These are phyloP conservation scores for Meteorus colon DNA, from an alignment of 2,888 invertebrate genomes.

Conservation along the genomic window DNA sequence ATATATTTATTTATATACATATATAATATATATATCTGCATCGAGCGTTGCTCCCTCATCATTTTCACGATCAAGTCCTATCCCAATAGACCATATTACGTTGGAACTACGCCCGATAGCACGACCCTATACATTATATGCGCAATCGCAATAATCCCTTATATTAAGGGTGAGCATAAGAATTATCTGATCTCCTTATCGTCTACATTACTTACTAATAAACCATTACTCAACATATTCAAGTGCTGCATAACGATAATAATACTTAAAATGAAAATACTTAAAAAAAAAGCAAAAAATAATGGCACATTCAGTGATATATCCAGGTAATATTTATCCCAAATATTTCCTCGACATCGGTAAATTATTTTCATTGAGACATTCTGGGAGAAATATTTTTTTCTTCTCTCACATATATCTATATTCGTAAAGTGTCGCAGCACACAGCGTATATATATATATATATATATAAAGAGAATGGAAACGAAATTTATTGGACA, in stretches of 20 bases:
- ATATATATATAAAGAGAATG: constrained; percentile 5
- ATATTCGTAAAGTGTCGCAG: not conserved
- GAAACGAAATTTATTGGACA: constrained; percentile 11
- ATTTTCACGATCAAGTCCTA: constrained; percentile 46
- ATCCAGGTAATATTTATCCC: not conserved
- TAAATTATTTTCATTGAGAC: not conserved
- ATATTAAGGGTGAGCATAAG: not conserved
- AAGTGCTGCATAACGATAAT: not conserved
- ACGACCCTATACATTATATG: constrained; percentile 11
- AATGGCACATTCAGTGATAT: not conserved
- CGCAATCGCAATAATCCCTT: constrained; percentile 41
- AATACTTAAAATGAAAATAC: not conserved
- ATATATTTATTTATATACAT: not conserved
- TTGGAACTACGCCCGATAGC: constrained; percentile 1
- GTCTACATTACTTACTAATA: constrained; percentile 8
- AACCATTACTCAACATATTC: not conserved
- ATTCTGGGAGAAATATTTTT: not conserved
- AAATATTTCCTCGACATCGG: not conserved
- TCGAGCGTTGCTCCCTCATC: constrained; percentile 40
- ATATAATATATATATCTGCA: not conserved
- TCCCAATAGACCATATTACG: constrained; percentile 42
- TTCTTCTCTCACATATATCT: not conserved
- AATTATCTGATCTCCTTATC: constrained; percentile 1
- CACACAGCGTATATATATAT: not conserved
- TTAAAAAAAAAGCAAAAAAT: not conserved